Evolutionary conservation across 2,113 vertebrate genomes (phyloP).

Genomic region (Plotosus lineatus): DNA sequence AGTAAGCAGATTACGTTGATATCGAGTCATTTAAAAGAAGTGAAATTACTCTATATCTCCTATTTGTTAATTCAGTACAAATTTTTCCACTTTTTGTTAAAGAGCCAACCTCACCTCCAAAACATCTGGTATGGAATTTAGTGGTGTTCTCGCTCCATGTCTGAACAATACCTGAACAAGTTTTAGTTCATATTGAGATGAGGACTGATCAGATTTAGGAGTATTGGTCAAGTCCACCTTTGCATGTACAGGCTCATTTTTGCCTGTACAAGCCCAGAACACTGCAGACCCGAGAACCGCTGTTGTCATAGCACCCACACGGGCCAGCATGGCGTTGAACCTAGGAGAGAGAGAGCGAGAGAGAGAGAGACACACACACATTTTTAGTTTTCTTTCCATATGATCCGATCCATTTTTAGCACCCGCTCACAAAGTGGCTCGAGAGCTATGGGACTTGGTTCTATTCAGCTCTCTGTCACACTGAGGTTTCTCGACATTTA

Average conservation of each 20-base stretch:
- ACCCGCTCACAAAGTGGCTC: too few relatives aligned
- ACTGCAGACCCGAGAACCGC: conserved; percentile 70
- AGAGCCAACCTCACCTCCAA: conserved; percentile 72
- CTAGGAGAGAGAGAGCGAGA: background rate
- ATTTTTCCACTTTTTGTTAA: background rate
- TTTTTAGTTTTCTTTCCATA: background rate
- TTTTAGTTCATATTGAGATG: conserved; percentile 70
- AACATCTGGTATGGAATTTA: conserved; percentile 78
- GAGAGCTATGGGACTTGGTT: too few relatives aligned
- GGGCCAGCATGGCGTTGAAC: conserved; percentile 62
- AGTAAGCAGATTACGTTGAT: background rate
- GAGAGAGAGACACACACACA: background rate
- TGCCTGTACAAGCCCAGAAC: conserved; percentile 69
- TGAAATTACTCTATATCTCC: background rate
- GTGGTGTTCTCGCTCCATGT: conserved; percentile 87
- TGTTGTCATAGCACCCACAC: conserved; percentile 67
- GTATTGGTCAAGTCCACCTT: background rate
- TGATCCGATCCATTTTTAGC: background rate
- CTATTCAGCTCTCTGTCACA: too few relatives aligned
- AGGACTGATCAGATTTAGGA: background rate
- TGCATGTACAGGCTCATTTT: conserved; percentile 50
- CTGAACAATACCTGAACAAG: conserved; percentile 86
- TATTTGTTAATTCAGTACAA: background rate
- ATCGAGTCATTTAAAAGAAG: too few relatives aligned
- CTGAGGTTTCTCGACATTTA: too few relatives aligned